phyloP scores from a whole-genome alignment of 2,113 vertebrate species.

The Poecilia latipinna region DNA sequence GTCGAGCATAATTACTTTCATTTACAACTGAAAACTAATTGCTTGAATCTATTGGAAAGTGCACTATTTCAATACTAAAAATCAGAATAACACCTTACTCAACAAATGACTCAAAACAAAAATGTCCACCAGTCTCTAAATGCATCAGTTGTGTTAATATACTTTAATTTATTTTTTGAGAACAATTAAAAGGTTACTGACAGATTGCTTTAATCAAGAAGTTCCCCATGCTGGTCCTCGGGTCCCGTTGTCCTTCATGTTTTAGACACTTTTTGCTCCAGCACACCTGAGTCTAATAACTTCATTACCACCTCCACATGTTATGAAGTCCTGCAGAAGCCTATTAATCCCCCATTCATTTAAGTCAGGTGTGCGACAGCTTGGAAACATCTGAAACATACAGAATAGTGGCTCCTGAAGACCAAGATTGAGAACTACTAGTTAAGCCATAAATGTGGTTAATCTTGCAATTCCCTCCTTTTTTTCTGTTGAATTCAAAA shows the following conservation, averaged over 20 bases:
- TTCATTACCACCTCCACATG: not conserved
- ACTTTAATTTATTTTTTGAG: not conserved
- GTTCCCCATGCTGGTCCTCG: not conserved
- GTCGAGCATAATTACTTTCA: not conserved
- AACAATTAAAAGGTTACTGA: not conserved
- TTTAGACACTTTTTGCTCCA: not conserved
- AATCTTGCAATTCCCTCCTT: no score
- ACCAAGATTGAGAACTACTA: no score
- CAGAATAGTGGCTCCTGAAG: no score
- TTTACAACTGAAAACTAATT: no score
- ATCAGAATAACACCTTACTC: not conserved
- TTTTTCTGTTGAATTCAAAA: no score
- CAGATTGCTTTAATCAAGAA: not conserved
- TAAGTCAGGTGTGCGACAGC: not conserved
- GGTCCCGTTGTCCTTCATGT: not conserved
- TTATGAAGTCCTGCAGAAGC: not conserved
- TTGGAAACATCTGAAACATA: no score
- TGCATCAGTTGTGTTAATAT: not conserved
- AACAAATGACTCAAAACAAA: not conserved
- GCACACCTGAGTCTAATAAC: not conserved
- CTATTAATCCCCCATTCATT: not conserved
- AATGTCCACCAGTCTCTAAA: not conserved
- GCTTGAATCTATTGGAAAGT: not conserved
- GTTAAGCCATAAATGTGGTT: no score
- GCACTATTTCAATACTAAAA: not conserved